These are phyloP conservation scores for Hoplodrina ambigua DNA, from an alignment of 2,888 invertebrate species.

Conservation along the genomic window DNA sequence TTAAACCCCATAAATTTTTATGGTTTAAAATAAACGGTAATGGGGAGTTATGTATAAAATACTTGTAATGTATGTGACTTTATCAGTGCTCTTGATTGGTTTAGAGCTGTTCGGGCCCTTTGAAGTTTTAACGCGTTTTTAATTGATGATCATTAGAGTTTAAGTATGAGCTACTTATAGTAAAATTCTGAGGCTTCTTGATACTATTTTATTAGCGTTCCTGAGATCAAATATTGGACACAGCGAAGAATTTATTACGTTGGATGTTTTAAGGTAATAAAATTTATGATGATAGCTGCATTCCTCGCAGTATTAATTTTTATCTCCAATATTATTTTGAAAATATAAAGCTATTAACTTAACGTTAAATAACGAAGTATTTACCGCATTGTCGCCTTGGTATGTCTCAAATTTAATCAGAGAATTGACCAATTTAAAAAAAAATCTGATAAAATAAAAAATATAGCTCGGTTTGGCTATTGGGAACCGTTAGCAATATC, in stretches of 20 bases:
- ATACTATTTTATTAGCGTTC: conserved; percentile 45
- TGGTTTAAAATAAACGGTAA: conserved; percentile 79
- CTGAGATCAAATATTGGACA: conserved; percentile 45
- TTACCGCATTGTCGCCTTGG: background rate
- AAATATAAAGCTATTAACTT: conserved; percentile 12
- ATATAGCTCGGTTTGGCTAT: too few relatives aligned
- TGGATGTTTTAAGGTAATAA: conserved; percentile 34
- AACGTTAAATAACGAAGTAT: background rate
- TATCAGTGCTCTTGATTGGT: conserved; percentile 75
- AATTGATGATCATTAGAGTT: conserved; percentile 70
- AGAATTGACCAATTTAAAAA: background rate
- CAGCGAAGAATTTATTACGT: conserved; percentile 29
- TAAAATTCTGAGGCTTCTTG: conserved; percentile 41
- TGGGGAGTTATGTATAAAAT: conserved; percentile 76
- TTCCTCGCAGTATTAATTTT: conserved; percentile 7
- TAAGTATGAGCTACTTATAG: conserved; percentile 61
- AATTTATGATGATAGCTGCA: conserved; percentile 23
- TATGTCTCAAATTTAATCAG: background rate
- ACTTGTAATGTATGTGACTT: conserved; percentile 76
- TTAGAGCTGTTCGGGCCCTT: conserved; percentile 73
- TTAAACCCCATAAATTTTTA: conserved; percentile 85
- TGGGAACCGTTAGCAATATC: too few relatives aligned
- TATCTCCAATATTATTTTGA: conserved; percentile 18
- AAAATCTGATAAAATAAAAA: too few relatives aligned
- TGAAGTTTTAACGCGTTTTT: conserved; percentile 73